phyloP scores from a whole-genome alignment of 92 coral and sea anemone genomes.

The Heteractis magnifica region DNA sequence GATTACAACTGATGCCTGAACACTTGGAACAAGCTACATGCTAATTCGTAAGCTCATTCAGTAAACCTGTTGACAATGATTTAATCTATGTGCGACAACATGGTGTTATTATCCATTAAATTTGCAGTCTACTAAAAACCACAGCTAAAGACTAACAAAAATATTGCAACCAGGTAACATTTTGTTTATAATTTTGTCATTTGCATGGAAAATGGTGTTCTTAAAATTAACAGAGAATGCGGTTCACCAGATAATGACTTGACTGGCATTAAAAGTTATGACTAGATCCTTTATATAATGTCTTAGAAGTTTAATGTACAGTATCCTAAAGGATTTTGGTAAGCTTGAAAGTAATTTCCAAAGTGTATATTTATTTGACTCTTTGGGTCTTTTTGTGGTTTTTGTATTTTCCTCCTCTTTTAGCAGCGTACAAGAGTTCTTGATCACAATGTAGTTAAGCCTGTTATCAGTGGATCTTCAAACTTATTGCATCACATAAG shows the following conservation, averaged over 20 bases:
- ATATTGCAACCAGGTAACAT: background rate
- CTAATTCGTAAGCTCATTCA: background rate
- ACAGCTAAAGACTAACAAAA: background rate
- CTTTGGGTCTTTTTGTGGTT: background rate
- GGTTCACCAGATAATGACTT: background rate
- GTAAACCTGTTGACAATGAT: background rate
- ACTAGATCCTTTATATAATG: background rate
- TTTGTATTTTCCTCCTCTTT: background rate
- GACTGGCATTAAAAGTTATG: background rate
- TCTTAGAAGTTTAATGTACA: background rate
- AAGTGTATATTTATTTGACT: background rate
- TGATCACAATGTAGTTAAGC: background rate
- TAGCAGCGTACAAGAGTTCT: background rate
- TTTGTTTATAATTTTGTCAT: background rate
- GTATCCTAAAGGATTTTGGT: background rate
- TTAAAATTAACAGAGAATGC: background rate
- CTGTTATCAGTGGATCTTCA: conserved; percentile 4
- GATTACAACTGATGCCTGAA: background rate
- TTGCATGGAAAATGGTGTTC: background rate
- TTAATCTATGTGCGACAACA: background rate
- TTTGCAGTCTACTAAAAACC: background rate
- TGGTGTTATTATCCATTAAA: background rate
- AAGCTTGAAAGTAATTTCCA: background rate
- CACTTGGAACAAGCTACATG: background rate
- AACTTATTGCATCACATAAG: background rate